These are phyloP conservation scores for Miichthys miiuy DNA, from an alignment of 2,797 vertebrate genomes.

Conservation along the genomic window DNA sequence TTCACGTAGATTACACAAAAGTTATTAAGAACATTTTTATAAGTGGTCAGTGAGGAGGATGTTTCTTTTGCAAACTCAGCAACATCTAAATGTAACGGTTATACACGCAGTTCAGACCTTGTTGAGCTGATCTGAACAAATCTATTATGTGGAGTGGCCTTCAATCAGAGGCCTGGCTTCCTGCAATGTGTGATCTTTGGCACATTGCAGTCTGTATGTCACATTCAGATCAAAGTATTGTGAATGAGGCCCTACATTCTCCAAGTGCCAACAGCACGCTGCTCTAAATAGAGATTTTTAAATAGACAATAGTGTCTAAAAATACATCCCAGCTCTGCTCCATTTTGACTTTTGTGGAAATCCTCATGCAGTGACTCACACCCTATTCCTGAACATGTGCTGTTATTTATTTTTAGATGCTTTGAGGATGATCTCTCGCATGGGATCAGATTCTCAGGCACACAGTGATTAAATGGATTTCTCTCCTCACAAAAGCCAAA, in stretches of 20 bases:
- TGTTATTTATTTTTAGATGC: constrained; percentile 79
- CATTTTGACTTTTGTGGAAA: constrained; percentile 76
- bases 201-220: constrained; percentile 33
- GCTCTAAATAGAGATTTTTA: constrained; percentile 77
- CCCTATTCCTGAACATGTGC: constrained; percentile 71
- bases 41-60: not conserved
- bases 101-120: not conserved
- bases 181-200: constrained; percentile 29
- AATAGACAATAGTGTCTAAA: constrained; percentile 77
- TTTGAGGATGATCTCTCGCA: constrained; percentile 67
- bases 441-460: constrained; percentile 55
- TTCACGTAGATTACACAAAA: not conserved
- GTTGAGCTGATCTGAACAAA: not conserved
- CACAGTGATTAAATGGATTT: constrained; percentile 32
- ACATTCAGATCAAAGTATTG: constrained; percentile 55
- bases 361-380: constrained; percentile 60
- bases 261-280: constrained; percentile 48
- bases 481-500: constrained; percentile 18
- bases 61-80: constrained; percentile 13
- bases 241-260: constrained; percentile 65
- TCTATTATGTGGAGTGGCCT: not conserved
- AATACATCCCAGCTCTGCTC: constrained; percentile 73
- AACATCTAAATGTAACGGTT: not conserved
- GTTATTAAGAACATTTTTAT: not conserved
- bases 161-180: constrained; percentile 2